A percentile compares a stretch with the other conserved stretches of the same genome.
These are phyloP conservation scores for Deroptyus accipitrinus DNA, from an alignment of 2,113 vertebrate genomes.

Conservation along the genomic window DNA sequence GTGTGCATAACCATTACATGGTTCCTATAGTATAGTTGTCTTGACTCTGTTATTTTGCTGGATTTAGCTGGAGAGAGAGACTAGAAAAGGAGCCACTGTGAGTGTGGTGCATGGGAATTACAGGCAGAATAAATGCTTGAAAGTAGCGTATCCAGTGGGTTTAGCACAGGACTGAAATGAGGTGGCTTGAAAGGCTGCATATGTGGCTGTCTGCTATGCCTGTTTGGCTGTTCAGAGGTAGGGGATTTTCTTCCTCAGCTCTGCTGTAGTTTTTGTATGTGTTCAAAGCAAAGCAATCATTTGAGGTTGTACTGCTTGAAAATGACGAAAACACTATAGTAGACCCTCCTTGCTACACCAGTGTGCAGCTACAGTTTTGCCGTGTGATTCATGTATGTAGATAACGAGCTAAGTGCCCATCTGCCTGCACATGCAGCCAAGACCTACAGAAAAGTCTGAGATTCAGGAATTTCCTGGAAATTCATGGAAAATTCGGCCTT, in stretches of 20 bases:
- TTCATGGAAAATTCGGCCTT: not conserved
- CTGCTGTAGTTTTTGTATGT: not conserved
- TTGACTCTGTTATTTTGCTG: not conserved
- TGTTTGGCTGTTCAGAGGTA: not conserved
- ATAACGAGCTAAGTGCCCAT: not conserved
- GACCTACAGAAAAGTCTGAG: not conserved
- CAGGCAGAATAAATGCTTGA: not conserved
- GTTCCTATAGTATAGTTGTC: not conserved
- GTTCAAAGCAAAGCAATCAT: not conserved
- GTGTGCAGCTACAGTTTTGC: not conserved
- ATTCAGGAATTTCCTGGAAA: not conserved
- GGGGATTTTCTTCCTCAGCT: not conserved
- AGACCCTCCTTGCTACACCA: not conserved
- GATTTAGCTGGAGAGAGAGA: not conserved
- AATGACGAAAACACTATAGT: not conserved
- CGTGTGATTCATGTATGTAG: not conserved
- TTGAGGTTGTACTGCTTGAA: not conserved
- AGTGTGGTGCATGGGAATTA: not conserved
- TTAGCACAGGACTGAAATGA: not conserved
- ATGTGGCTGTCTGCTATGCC: not conserved
- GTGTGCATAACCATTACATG: not conserved
- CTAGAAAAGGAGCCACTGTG: not conserved
- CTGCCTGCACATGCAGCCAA: not conserved
- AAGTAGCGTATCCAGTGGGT: not conserved
- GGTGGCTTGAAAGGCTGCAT: not conserved